Conservation (phyloP, 2,888 invertebrate genomes). For the Eristalis arbustorum region DNA sequence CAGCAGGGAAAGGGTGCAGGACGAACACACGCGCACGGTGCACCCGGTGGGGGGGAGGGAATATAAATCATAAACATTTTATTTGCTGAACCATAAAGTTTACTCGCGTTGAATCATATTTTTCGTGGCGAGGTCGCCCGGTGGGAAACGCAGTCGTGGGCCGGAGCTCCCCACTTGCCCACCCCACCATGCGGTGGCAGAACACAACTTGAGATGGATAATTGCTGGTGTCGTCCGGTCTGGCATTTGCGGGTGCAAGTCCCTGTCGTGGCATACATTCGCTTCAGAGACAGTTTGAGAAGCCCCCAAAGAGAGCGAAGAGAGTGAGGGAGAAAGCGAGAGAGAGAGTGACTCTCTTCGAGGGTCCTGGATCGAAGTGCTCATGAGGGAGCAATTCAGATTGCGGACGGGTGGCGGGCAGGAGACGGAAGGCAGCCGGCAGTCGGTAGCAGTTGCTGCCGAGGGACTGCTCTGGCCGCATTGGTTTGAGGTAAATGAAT, state of each 20-base stretch:
- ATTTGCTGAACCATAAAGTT: slow-evolving; percentile 58
- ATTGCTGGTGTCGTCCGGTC: slow-evolving; percentile 53
- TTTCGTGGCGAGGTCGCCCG: neutral
- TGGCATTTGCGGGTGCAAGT: slow-evolving; percentile 22
- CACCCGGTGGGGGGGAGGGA: neutral
- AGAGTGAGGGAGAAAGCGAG: neutral
- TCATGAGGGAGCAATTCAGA: neutral
- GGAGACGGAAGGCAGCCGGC: neutral
- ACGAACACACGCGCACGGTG: neutral
- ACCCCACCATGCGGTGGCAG: neutral
- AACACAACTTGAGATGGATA: slow-evolving; percentile 38
- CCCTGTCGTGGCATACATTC: neutral
- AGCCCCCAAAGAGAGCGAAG: neutral
- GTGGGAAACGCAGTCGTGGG: neutral
- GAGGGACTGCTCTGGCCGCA: neutral
- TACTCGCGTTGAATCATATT: slow-evolving; percentile 51
- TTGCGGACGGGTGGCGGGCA: neutral
- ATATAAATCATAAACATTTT: slow-evolving; percentile 60
- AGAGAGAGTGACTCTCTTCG: neutral
- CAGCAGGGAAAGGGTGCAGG: neutral
- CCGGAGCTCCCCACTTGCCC: too few relatives aligned
- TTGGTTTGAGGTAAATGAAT: neutral
- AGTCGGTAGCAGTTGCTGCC: neutral
- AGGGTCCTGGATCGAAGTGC: neutral
- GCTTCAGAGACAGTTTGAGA: neutral